These are phyloP conservation scores for Nasonia vitripennis DNA, from an alignment of 1,140 invertebrate genomes.

Conservation along the genomic window DNA sequence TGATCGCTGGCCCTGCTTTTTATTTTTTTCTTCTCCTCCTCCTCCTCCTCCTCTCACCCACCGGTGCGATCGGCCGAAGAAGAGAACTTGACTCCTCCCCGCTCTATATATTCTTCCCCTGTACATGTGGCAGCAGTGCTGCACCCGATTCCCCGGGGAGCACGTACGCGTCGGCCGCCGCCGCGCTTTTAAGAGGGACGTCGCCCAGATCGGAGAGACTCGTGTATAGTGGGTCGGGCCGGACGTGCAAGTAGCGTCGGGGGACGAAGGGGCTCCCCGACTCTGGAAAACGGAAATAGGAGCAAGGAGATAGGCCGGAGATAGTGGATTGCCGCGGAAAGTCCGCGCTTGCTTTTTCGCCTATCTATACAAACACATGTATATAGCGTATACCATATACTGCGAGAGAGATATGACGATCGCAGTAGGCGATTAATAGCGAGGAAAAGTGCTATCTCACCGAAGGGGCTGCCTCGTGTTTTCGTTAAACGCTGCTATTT, in stretches of 20 bases:
- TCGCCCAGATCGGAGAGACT: not conserved
- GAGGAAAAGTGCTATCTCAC: too few species aligned
- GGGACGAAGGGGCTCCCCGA: not conserved
- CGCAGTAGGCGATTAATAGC: too few species aligned
- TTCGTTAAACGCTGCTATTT: too few species aligned
- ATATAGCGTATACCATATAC: too few species aligned
- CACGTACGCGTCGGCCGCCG: not conserved
- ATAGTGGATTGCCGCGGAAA: not conserved
- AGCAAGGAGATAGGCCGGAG: not conserved
- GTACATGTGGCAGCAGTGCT: not conserved
- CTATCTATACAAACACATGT: too few species aligned
- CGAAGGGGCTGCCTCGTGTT: too few species aligned
- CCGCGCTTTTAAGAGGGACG: not conserved
- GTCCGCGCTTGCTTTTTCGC: not conserved
- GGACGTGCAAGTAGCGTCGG: not conserved
- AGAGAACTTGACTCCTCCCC: not conserved
- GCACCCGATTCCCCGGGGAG: not conserved
- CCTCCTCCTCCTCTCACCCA: not conserved
- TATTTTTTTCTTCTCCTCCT: not conserved
- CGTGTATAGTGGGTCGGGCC: not conserved
- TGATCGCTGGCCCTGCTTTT: not conserved
- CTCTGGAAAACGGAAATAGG: conserved; percentile 8
- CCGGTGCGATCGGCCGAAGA: not conserved
- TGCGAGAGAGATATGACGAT: too few species aligned
- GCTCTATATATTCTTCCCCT: not conserved